phyloP scores from a whole-genome alignment of 2,797 vertebrate species.

The Esox masquinongy region DNA sequence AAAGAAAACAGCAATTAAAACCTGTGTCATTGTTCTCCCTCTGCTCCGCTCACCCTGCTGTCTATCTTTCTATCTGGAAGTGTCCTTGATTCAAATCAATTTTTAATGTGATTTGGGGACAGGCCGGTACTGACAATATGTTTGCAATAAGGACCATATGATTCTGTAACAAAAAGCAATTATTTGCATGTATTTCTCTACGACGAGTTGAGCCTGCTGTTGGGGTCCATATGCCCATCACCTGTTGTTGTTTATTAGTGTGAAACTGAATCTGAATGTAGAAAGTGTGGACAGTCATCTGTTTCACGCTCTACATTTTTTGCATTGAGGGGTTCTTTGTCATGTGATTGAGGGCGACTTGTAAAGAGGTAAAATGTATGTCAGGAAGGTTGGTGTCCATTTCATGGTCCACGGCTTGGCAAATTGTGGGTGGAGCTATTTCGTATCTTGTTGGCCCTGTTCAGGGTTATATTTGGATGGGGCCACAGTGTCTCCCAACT shows the following conservation, averaged over 20 bases:
- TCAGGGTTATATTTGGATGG: no score
- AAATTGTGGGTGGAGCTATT: no score
- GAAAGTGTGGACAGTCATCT: background rate
- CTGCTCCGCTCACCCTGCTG: conserved; percentile 7
- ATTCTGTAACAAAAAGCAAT: conserved; percentile 54
- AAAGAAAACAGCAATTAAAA: conserved; percentile 60
- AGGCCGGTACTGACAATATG: conserved; percentile 62
- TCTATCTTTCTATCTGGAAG: conserved; percentile 47
- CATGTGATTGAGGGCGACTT: no score
- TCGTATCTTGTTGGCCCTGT: no score
- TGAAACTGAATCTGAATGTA: conserved; percentile 14
- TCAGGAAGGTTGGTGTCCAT: no score
- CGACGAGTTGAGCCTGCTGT: conserved; percentile 58
- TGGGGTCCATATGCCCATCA: conserved; percentile 58
- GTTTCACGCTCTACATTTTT: no score
- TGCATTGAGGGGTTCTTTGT: no score
- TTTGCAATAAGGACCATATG: conserved; percentile 54
- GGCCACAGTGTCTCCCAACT: no score
- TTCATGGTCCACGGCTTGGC: no score
- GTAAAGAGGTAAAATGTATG: no score
- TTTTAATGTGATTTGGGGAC: conserved; percentile 49
- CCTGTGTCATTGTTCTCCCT: background rate
- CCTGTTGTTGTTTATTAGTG: conserved; percentile 39
- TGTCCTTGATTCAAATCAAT: conserved; percentile 64
- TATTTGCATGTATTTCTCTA: conserved; percentile 59